Evolutionary conservation across 2,797 vertebrate genomes (phyloP), one percentile per base, ranked within the genome.

Genomic region (Xiphorhynchus erythropygius): DNA sequence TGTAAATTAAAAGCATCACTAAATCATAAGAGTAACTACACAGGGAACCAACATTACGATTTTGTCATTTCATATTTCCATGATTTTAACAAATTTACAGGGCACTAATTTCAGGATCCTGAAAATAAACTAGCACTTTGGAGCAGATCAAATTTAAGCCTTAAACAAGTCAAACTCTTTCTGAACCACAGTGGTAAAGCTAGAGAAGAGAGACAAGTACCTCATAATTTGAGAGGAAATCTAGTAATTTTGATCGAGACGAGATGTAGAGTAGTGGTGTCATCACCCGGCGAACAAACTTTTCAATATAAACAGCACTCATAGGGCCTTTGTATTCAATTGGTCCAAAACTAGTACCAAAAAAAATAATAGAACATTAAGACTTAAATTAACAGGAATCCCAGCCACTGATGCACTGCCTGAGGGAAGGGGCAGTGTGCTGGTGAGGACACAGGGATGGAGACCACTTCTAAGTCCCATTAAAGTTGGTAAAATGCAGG

Each of bases 281-380:
- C 97, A 99, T 99, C 97, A 99, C 99, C 94, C 98, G 96, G 41
- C 98, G 98, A 93, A 99, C 98, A 97, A 99, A 99, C 97, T 98
- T 98, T 98, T 99, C 99, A 97, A 99, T 97, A 94, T 99, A 99
- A 84, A 98, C 97, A 83, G 99, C 99, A 90, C 98, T 98, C 96
- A 99, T 97, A 7, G 99, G 99, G 94, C 99, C 99, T 97, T 98
- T 99, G 98, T 99, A 99, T 96, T 99, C 98, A 83, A 99, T 99
- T 79, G 99, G 99, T 84, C 99, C 99, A 97, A 99, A 99, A 97
- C 99, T 99, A 97, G 96, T 94, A 90, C 94, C 95, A 97, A 97
- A 98, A 97, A 97, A 96, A 97, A 96, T 96, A 95, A 97, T 95
- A 97, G 83, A 94, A 93, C 93, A 97, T 97, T 97, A 97, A 96